Base-by-base conservation (phyloP, 2,888 invertebrate genomes). In the Cataglyphis rosenhaueri region DNA sequence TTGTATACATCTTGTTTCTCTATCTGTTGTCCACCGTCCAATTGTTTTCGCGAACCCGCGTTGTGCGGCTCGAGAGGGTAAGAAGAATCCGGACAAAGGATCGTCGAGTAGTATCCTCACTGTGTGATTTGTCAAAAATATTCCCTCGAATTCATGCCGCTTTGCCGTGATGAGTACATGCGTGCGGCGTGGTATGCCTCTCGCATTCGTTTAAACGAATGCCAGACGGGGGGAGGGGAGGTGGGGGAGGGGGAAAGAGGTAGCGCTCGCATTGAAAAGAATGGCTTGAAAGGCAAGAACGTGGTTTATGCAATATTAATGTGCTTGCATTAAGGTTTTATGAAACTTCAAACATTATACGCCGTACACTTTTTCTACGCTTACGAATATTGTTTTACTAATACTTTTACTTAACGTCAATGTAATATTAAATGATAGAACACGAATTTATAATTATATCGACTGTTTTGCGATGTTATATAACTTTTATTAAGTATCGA, bases 41-140 rank as follows among this genome's bases (percentile, higher is more conserved):
- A 52, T 79, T 79, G 55, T 57, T 48, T 29, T 59, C 61, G 29
- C 55, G 41, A 48, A 48, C n/a, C 32, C 15, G 21, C 55, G 32
- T 48, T 55, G 73, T 55, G 73, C 18, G 12, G 9, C 66, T 73
- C 57, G 44, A 48, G 21, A 78, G 71, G 57, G 55, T 70, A 71
- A 41, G 41, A 57, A 32, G 44, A n/a, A 52, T 59, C 71, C 21
- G 71, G 59, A 70, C 76, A 76, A 76, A 76, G 57, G 71, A 76
- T 70, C 25, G 57, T 18, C 41, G 35, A 55, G 44, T 48, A 29
- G 55, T 48, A 62, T 61, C 66, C 71, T n/a, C 52, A 8, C n/a
- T 52, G 52, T 52, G 83, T 78, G 86, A 88, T 89, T 89, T 87
- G 88, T 89, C 86, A 89, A 88, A 88, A 87, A 88, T 84, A 89